Base-by-base conservation (phyloP, 2,113 vertebrate genomes). In the Megaceryle torquata region DNA sequence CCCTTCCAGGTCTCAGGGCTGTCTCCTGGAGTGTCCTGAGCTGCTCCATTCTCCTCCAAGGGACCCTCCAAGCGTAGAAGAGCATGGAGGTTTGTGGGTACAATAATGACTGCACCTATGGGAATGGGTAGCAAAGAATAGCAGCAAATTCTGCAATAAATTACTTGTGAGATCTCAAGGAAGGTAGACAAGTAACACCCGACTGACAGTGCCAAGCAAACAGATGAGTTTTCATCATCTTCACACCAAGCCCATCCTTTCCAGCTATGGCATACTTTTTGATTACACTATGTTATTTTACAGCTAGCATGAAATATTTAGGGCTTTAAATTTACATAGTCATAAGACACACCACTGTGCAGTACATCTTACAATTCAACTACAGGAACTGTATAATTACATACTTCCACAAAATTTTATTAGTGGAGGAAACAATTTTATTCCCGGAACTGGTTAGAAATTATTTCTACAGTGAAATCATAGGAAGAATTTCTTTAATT, bases 281-380 rank as follows among this genome's bases (percentile, higher is more conserved):
- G 91, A 92, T 94, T 96, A 84, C 91, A 59, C 29, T 67, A 10
- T 50, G 77, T 65, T 92, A 92, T 87, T 92, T 93, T 94, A 92
- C 61, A 94, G 54, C 83, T 93, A 61, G 57, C 43, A 69, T 93
- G 94, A 95, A 93, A 89, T 94, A 95, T 92, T 97, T 91, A 91
- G 59, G 41, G 43, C 44, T 94, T 82, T 92, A 82, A 65, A 96
- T 97, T 94, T 93, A 76, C 77, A 69, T 84, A 86, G 74, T 92
- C 61, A 11, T 95, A 89, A 93, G 92, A 87, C 53, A 70, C 3
- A 4, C 31, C 29, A 29, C 31, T 72, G 84, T 84, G 61, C 77
- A 61, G 65, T 69, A 33, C 74, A 26, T 84, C 65, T 91, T 79
- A 26, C 21, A 65, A 61, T 83, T 89, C 82, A 44, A 83, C 81